Percentiles rank a stretch among this genome's conserved stretches.
Conservation (phyloP, 1,140 invertebrate species). For the Lerema accius region DNA sequence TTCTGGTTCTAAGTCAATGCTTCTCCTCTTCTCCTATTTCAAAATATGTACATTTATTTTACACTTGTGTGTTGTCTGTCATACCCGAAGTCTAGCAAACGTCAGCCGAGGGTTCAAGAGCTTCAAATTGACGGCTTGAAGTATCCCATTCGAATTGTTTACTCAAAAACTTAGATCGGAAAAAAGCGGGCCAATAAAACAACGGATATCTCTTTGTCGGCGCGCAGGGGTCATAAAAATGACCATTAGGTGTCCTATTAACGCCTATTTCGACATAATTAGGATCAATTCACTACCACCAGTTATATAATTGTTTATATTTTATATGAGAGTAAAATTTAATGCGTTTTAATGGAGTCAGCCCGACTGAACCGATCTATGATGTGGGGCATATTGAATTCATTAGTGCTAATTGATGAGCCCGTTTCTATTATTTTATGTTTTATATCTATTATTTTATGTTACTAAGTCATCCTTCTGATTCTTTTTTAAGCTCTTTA, state of each 20-base stretch:
- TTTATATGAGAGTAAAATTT: slow-evolving; percentile 43
- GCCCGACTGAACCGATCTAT: neutral
- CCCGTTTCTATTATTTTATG: slow-evolving; percentile 7
- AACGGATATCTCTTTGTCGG: slow-evolving; percentile 75
- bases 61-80: slow-evolving; percentile 30
- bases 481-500: no score
- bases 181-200: slow-evolving; percentile 74
- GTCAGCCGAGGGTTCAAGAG: slow-evolving; percentile 46
- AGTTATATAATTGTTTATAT: slow-evolving; percentile 70
- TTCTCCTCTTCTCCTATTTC: neutral
- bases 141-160: slow-evolving; percentile 63
- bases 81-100: slow-evolving; percentile 10
- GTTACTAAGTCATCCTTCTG: neutral
- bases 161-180: slow-evolving; percentile 69
- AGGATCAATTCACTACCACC: slow-evolving; percentile 67
- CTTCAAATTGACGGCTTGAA: slow-evolving; percentile 63
- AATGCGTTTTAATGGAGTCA: slow-evolving; percentile 32
- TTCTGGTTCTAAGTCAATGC: no score
- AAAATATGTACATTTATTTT: slow-evolving; percentile 9
- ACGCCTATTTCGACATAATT: slow-evolving; percentile 80
- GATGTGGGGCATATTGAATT: slow-evolving; percentile 30
- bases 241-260: slow-evolving; percentile 77
- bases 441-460: slow-evolving; percentile 10
- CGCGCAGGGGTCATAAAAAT: slow-evolving; percentile 63
- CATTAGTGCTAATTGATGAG: slow-evolving; percentile 32